A percentile compares a stretch with the other conserved stretches of the same genome.
These are phyloP conservation scores for Acanthochromis polyacanthus DNA, from an alignment of 2,113 vertebrate species.

Conservation along the genomic window DNA sequence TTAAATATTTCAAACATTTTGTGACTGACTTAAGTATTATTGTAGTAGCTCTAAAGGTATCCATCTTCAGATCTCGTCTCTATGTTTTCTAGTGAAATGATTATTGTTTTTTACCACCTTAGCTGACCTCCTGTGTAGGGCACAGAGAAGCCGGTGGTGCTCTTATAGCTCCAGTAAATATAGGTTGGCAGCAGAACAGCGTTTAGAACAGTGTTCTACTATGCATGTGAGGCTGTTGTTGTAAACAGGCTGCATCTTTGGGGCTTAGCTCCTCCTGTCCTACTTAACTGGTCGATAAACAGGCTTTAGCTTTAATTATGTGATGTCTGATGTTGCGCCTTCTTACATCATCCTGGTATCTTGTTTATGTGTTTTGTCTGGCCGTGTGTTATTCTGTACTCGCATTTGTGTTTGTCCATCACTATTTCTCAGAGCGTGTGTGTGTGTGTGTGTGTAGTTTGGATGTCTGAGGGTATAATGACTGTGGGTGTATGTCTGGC, in stretches of 20 bases:
- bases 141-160: not conserved
- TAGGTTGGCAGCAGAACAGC: conserved; percentile 16
- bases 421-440: not conserved
- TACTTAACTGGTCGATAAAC: conserved; percentile 68
- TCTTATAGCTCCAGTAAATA: conserved; percentile 25
- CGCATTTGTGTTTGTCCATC: conserved; percentile 25
- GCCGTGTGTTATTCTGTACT: conserved; percentile 29
- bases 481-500: conserved; percentile 54
- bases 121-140: not conserved
- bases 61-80: not conserved
- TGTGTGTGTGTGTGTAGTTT: conserved; percentile 16
- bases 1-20: not conserved
- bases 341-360: conserved; percentile 75
- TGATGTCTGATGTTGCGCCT: conserved; percentile 70
- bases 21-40: no score
- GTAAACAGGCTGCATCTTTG: conserved; percentile 66
- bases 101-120: not conserved
- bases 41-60: not conserved
- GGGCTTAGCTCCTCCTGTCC: conserved; percentile 65
- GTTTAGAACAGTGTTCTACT: conserved; percentile 26
- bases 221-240: conserved; percentile 43
- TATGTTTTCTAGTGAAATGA: not conserved
- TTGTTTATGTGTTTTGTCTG: conserved; percentile 67
- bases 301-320: conserved; percentile 67
- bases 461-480: conserved; percentile 45